A percentile compares a stretch with the other conserved stretches of the same genome.
These are phyloP conservation scores for Drosophila ananassae DNA, from an alignment of 1,140 invertebrate genomes.

Conservation along the genomic window DNA sequence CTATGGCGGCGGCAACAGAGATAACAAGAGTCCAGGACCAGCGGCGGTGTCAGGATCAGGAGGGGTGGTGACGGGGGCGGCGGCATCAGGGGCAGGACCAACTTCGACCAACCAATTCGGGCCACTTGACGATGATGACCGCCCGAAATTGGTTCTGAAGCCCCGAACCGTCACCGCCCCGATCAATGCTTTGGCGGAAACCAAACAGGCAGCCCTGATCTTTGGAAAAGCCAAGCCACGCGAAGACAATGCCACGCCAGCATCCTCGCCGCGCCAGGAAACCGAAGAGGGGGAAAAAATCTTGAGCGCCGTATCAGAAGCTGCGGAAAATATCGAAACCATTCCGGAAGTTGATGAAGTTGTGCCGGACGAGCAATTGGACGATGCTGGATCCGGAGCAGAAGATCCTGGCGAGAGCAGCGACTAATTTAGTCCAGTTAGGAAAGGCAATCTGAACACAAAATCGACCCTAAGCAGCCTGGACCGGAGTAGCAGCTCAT, in stretches of 20 bases:
- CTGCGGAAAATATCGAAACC: neutral
- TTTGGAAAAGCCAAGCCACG: slow-evolving; percentile 94
- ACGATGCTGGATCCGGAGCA: neutral
- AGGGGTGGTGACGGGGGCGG: neutral
- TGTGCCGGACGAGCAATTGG: neutral
- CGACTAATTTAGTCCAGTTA: neutral
- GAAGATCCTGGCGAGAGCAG: slow-evolving; percentile 2
- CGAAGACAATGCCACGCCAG: slow-evolving; percentile 84
- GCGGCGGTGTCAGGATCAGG: neutral
- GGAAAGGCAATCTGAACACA: neutral
- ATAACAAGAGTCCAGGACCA: neutral
- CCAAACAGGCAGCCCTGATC: slow-evolving; percentile 91
- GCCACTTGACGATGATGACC: slow-evolving; percentile 86
- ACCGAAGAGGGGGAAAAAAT: neutral
- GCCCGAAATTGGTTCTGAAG: slow-evolving; percentile 91
- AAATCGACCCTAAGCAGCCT: neutral
- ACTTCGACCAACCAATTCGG: slow-evolving; percentile 3
- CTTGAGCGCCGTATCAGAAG: neutral
- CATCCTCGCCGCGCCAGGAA: slow-evolving; percentile 25
- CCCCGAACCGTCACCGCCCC: slow-evolving; percentile 93
- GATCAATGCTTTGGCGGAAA: slow-evolving; percentile 92
- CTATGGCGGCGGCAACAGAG: neutral
- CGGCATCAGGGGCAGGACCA: slow-evolving; percentile 1
- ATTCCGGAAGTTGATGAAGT: neutral
- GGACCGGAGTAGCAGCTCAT: neutral